These are phyloP conservation scores for Eupleurogrammus muticus DNA, from an alignment of 2,797 vertebrate genomes.

Conservation along the genomic window DNA sequence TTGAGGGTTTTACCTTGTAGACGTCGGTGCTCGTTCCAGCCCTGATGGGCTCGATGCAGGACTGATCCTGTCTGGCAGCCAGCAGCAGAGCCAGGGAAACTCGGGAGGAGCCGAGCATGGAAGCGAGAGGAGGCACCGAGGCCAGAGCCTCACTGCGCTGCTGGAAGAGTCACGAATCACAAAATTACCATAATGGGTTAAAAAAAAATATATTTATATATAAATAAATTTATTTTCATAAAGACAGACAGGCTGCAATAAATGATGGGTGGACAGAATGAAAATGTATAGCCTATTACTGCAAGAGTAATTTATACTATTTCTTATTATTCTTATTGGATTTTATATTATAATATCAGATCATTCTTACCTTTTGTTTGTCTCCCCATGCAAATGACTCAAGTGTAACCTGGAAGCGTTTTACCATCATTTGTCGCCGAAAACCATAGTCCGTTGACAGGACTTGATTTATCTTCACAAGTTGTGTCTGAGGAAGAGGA, in stretches of 20 bases:
- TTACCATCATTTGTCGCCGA: slow-evolving; percentile 88
- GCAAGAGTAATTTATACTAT: too few relatives aligned
- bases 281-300: too few relatives aligned
- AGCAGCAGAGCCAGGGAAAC: slow-evolving; percentile 85
- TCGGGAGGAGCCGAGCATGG: slow-evolving; percentile 58
- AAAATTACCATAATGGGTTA: too few relatives aligned
- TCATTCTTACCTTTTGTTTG: slow-evolving; percentile 83
- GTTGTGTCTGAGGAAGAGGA: slow-evolving; percentile 47
- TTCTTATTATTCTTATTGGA: too few relatives aligned
- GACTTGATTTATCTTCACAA: slow-evolving; percentile 72
- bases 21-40: slow-evolving; percentile 80
- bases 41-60: slow-evolving; percentile 82
- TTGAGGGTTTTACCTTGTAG: slow-evolving; percentile 86
- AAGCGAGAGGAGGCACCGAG: slow-evolving; percentile 69
- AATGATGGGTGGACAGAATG: too few relatives aligned
- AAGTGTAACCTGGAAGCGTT: slow-evolving; percentile 88
- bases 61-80: slow-evolving; percentile 88
- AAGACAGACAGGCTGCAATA: too few relatives aligned
- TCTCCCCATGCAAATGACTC: slow-evolving; percentile 92
- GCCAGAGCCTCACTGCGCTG: slow-evolving; percentile 76
- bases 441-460: slow-evolving; percentile 84
- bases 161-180: too few relatives aligned
- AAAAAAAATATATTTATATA: too few relatives aligned
- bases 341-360: too few relatives aligned
- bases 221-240: neutral